Conservation (phyloP, 92 coral and sea anemone genomes). For the Chrysogorgia sp. region DNA sequence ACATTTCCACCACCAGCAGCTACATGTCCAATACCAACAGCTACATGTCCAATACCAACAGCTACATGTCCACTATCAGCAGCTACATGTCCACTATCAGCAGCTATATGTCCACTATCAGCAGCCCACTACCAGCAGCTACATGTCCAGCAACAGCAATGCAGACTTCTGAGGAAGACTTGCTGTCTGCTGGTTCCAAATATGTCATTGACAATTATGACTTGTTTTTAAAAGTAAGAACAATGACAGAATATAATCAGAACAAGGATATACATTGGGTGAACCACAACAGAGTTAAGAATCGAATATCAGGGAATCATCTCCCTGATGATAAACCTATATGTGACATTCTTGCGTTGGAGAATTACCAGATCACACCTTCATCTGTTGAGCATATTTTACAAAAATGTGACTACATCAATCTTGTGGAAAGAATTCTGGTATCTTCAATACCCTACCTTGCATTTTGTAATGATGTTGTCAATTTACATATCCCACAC, state of each 20-base stretch:
- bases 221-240: conserved; percentile 19
- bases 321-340: not conserved
- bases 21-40: too few relatives aligned
- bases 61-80: too few relatives aligned
- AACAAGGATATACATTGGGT: conserved; percentile 41
- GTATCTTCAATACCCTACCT: not conserved
- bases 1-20: too few relatives aligned
- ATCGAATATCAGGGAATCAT: conserved; percentile 21
- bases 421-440: conserved; percentile 11
- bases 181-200: conserved; percentile 1
- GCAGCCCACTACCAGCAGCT: too few relatives aligned
- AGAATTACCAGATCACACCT: conserved; percentile 7
- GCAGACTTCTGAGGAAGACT: too few relatives aligned
- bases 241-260: conserved; percentile 23
- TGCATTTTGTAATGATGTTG: not conserved
- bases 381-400: not conserved
- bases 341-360: not conserved
- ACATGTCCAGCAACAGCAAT: too few relatives aligned
- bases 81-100: too few relatives aligned
- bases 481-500: conserved; percentile 18
- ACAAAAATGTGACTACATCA: conserved; percentile 17
- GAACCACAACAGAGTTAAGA: conserved; percentile 9
- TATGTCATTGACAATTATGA: conserved; percentile 39
- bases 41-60: too few relatives aligned
- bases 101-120: too few relatives aligned